These are phyloP conservation scores for Cochlearius cochlearius DNA, from an alignment of 2,113 vertebrate genomes.

Conservation along the genomic window DNA sequence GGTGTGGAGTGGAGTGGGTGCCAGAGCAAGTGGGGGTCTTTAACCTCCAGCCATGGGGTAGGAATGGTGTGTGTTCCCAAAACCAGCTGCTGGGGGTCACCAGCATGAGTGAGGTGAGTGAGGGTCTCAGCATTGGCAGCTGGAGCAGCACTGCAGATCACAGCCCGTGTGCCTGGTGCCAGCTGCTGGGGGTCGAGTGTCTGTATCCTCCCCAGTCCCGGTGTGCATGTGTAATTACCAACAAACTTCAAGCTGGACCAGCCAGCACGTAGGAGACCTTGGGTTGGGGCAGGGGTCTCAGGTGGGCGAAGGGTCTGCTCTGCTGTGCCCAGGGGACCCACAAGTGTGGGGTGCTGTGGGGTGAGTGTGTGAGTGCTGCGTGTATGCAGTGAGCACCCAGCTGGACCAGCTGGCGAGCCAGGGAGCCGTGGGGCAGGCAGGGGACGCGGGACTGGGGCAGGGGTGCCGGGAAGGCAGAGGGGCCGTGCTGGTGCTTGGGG, in stretches of 20 bases:
- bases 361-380: background rate
- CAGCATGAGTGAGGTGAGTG: background rate
- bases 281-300: background rate
- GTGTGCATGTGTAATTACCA: background rate
- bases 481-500: background rate
- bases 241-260: background rate
- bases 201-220: background rate
- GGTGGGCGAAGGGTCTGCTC: background rate
- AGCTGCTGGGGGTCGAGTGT: background rate
- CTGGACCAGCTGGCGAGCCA: background rate
- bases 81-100: background rate
- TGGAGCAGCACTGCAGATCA: too few species aligned
- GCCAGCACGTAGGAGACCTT: too few species aligned
- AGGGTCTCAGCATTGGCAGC: fast-evolving
- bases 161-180: background rate
- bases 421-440: background rate
- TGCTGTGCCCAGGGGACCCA: background rate
- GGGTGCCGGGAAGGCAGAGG: background rate
- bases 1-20: too few species aligned
- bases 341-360: background rate
- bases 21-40: background rate
- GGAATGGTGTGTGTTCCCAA: background rate
- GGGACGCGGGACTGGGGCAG: too few species aligned
- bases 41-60: fast-evolving
- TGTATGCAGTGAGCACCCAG: background rate